Conservation (phyloP, 2,113 vertebrate genomes). For the Elephas maximus region DNA sequence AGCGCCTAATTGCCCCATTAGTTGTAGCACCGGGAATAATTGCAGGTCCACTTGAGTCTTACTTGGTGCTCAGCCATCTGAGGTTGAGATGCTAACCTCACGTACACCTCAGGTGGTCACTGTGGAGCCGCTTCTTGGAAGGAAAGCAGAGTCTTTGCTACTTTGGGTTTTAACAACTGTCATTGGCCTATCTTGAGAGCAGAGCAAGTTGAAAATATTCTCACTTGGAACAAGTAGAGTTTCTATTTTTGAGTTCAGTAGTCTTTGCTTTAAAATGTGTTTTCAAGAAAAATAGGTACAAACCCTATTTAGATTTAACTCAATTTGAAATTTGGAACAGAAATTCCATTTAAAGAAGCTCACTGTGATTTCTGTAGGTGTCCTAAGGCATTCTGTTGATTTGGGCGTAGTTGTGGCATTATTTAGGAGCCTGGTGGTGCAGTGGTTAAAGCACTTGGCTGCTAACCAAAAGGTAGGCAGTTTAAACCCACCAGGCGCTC, state of each 20-base stretch:
- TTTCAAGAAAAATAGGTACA: constrained; percentile 2
- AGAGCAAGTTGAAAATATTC: constrained; percentile 3
- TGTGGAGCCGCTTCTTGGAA: not conserved
- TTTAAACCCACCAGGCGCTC: not conserved
- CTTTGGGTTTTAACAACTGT: not conserved
- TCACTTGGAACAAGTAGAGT: constrained; percentile 11
- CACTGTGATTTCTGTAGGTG: not conserved
- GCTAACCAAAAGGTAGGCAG: not conserved
- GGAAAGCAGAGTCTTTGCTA: not conserved
- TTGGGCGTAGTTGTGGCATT: not conserved
- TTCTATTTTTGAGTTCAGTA: not conserved
- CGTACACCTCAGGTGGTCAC: not conserved
- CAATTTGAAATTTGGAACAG: constrained; percentile 52
- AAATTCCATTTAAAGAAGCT: not conserved
- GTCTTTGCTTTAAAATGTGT: constrained; percentile 48
- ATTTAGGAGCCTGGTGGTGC: not conserved
- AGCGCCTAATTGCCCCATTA: not conserved
- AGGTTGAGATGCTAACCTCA: not conserved
- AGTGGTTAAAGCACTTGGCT: not conserved
- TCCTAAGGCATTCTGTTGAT: not conserved
- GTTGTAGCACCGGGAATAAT: too few species aligned
- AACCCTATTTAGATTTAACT: constrained; percentile 33
- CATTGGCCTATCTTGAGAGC: not conserved
- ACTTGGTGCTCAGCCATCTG: not conserved
- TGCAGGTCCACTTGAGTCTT: not conserved